Evolutionary conservation across 2,113 vertebrate genomes (phyloP), one percentile per base, ranked within the genome.

Genomic region (Anthoscopus minutus): DNA sequence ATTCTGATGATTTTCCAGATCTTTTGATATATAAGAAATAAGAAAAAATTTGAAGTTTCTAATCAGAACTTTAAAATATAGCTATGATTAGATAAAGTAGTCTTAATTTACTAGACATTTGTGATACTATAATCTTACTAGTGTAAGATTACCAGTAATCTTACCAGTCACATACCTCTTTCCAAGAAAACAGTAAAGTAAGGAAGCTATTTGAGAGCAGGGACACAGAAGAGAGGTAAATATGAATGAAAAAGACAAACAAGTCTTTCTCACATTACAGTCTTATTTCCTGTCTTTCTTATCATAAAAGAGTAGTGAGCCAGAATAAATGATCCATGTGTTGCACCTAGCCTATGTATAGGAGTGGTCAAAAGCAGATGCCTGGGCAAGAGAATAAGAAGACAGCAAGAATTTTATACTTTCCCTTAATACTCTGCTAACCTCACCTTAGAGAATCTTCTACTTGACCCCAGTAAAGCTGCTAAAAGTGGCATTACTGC

Each of bases 181-280:
- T 95, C 95, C 83, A 93, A 96, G 95, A 84, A 94, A 94, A 95
- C 60, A 78, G 89, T 92, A 94, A 94, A 89, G 89, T 89, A 94
- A 88, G 95, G 66, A 48, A 95, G 90, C 86, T 95, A 96, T 89
- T 78, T 92, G 88, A 92, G 42, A 96, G 80, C 77, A 92, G 62
- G 62, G 31, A 94, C 74, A 96, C 88, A 96, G 89, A 92, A 92
- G 81, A 95, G 18, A 92, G 33, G 38, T 65, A 70, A 91, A 81
- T 65, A 89, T 37, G 81, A 84, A 89, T 81, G 33, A 67, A 23
- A 82, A 93, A 81, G 48, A 90, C 64, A 88, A 79, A 64, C 37
- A 64, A 67, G 70, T 87, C 37, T 76, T 91, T 87, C 72, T 64
- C 38, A 87, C 15, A 87, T 79, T 57, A 81, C 13, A 67, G n/a